Evolutionary conservation across 2,113 vertebrate species (phyloP).

Genomic region (Hylia prasina): DNA sequence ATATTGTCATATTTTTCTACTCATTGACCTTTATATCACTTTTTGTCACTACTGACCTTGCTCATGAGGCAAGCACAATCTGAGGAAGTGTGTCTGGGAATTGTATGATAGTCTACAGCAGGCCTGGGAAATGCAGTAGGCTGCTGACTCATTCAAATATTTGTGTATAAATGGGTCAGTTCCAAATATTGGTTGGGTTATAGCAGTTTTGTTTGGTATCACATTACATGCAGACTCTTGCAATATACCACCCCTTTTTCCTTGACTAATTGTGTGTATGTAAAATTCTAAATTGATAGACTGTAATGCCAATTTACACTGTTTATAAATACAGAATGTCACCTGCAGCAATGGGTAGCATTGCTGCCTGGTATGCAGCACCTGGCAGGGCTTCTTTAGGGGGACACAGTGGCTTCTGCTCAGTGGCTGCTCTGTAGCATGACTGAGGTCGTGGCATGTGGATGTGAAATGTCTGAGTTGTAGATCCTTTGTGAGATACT

Average conservation of each 20-base stretch:
- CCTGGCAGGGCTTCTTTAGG: background rate
- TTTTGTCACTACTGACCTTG: conserved; percentile 36
- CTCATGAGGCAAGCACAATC: conserved; percentile 16
- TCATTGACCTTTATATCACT: background rate
- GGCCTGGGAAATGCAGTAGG: conserved; percentile 34
- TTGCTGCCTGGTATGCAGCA: background rate
- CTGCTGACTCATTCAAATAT: conserved; percentile 41
- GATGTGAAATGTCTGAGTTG: background rate
- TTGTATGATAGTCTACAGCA: background rate
- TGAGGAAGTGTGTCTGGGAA: conserved; percentile 34
- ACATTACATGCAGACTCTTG: background rate
- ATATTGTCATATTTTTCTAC: background rate
- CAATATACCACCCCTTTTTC: conserved; percentile 5
- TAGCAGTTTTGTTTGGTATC: conserved; percentile 2
- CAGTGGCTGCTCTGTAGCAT: background rate
- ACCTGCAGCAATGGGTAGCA: background rate
- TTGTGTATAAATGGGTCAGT: background rate
- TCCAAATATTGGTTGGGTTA: background rate
- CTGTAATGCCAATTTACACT: background rate
- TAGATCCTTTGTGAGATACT: background rate
- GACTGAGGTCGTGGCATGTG: background rate
- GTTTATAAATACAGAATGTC: background rate
- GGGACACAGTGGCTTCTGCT: background rate
- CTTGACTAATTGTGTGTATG: background rate
- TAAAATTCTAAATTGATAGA: background rate